Evolutionary conservation across 1,140 invertebrate genomes (phyloP).

Genomic region (Parapsyche elsis): DNA sequence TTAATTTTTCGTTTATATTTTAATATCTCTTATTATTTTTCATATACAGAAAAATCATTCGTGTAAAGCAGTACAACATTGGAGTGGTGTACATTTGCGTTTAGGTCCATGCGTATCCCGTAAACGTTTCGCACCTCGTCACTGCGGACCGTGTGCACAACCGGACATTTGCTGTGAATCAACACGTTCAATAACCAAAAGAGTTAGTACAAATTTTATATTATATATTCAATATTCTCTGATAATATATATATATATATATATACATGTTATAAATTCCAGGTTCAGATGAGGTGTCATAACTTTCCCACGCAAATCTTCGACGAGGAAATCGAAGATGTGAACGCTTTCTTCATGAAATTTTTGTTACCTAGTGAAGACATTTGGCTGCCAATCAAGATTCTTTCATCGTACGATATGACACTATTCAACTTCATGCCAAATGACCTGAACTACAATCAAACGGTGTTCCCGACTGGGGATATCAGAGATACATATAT

Average conservation of each 20-base stretch:
- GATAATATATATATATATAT: background rate
- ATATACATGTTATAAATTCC: background rate
- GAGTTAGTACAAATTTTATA: slow-evolving; percentile 58
- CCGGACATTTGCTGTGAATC: slow-evolving; percentile 70
- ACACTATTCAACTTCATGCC: background rate
- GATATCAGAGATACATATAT: background rate
- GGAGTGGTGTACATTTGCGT: slow-evolving; percentile 67
- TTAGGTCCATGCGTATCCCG: slow-evolving; percentile 74
- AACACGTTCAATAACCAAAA: slow-evolving; percentile 69
- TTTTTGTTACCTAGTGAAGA: slow-evolving; percentile 30
- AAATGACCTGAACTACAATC: background rate
- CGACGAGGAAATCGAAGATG: slow-evolving; percentile 34
- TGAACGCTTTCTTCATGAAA: slow-evolving; percentile 36
- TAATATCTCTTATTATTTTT: background rate
- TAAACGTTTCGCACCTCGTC: slow-evolving; percentile 72
- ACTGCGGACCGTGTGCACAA: slow-evolving; percentile 71
- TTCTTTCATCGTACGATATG: background rate
- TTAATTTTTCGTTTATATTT: background rate
- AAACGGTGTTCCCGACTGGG: background rate
- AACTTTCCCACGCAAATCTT: slow-evolving; percentile 2
- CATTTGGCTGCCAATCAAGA: slow-evolving; percentile 21
- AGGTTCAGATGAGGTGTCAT: slow-evolving; percentile 46
- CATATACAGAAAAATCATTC: slow-evolving; percentile 71
- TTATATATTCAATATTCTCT: background rate
- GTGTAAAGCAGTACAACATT: slow-evolving; percentile 74